Base-by-base conservation (phyloP, 2,797 vertebrate species). In the Arctocebus calabarensis region DNA sequence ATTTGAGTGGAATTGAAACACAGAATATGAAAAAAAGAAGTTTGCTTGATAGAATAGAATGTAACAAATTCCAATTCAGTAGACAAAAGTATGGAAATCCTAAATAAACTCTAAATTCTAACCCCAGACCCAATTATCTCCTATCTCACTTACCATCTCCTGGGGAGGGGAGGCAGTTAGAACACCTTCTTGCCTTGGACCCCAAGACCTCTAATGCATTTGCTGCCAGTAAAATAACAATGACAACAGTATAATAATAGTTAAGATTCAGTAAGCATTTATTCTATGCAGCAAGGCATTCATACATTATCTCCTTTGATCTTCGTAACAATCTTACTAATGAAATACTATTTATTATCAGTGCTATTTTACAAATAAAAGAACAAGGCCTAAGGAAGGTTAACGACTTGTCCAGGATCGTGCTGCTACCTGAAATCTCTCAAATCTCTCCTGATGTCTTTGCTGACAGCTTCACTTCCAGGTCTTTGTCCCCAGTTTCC, bases 21-120 rank as follows among this genome's bases (percentile, higher is more conserved):
- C 22, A 92, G 61, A 82, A 77, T 66, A 40, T 9, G 29, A 45
- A 3, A 37, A 40, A 29, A 57, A 59, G 11, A 77, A n/a, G 7
- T 81, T 70, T 84, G 9, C 66, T n/a, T 84, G 9, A 79, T 45
- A 84, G 57, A 75, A 87, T 92, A 84, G 37, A 78, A 64, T 37
- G 3, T 57, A 83, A 87, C 5, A 52, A 78, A 95, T 77, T 77
- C 20, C 71, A 93, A 89, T 43, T 85, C 40, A 66, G 37, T 37
- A 93, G 19, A 89, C 16, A 82, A 84, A 87, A 86, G 32, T 32
- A 89, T 45, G 57, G 62, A 90, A 96, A 96, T 52, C 61, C 29
- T 70, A 90, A 95, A 78, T 57, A 70, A 94, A 81, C 37, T 85
- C 75, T 90, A 27, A 81, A 16, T 79, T 55, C 25, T 40, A 64